Evolutionary conservation across 2,113 vertebrate species (phyloP).

Genomic region (Albula goreensis): DNA sequence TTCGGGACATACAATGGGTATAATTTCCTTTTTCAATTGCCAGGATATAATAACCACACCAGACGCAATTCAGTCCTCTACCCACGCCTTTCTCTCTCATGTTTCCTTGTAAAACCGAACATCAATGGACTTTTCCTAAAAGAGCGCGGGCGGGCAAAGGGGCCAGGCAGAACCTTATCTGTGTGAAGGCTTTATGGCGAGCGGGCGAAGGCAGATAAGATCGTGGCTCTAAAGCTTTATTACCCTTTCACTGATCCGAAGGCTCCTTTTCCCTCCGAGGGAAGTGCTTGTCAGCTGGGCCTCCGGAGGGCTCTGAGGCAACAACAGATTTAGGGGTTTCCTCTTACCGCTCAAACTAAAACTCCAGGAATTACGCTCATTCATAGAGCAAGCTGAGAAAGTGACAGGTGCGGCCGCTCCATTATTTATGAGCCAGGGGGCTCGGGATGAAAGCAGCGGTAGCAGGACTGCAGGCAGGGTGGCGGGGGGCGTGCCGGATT

Average conservation of each 20-base stretch:
- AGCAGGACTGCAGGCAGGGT: not conserved
- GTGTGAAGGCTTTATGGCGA: constrained; percentile 41
- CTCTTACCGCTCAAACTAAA: constrained; percentile 52
- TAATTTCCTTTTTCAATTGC: not conserved
- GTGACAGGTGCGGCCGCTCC: constrained; percentile 42
- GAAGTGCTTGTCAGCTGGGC: constrained; percentile 31
- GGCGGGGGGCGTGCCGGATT: not conserved
- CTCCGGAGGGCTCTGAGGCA: constrained; percentile 48
- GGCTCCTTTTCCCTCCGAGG: constrained; percentile 37
- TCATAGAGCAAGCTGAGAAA: constrained; percentile 58
- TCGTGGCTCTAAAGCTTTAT: constrained; percentile 46
- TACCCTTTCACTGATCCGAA: constrained; percentile 37
- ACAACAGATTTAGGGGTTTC: constrained; percentile 60
- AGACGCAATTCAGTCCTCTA: not conserved
- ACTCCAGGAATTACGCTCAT: constrained; percentile 67
- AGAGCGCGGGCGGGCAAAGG: constrained; percentile 9
- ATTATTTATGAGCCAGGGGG: not conserved
- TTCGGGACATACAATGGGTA: not conserved
- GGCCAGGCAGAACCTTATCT: constrained; percentile 28
- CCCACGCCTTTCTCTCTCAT: not conserved
- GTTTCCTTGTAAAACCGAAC: not conserved
- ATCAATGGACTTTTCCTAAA: constrained; percentile 26
- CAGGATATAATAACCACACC: not conserved
- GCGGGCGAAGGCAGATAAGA: constrained; percentile 42
- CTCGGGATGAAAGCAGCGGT: not conserved